A percentile compares a stretch with the other conserved stretches of the same genome.
These are phyloP conservation scores for Cacoxenus indagator DNA, from an alignment of 2,888 invertebrate genomes.

Conservation along the genomic window DNA sequence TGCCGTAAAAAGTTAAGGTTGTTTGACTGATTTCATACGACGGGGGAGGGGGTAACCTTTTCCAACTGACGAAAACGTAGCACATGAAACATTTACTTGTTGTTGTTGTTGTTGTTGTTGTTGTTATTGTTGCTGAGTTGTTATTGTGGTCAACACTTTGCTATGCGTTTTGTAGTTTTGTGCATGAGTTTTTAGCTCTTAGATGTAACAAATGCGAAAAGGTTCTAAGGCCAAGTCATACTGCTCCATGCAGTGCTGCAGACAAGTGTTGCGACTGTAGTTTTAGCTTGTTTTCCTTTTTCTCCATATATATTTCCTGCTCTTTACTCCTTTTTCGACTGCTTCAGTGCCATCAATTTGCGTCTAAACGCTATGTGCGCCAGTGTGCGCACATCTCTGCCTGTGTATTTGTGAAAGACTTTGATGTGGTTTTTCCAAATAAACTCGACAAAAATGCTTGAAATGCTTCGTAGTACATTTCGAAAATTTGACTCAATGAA, in stretches of 20 bases:
- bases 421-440: conserved; percentile 51
- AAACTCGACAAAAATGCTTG: conserved; percentile 29
- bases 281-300: not conserved
- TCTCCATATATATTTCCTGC: not conserved
- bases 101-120: conserved; percentile 1
- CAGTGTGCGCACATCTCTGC: conserved; percentile 1
- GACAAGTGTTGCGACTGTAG: not conserved
- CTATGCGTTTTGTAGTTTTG: not conserved
- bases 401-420: conserved; percentile 51
- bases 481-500: conserved; percentile 56
- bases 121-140: not conserved
- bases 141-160: not conserved
- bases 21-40: conserved; percentile 55
- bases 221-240: not conserved
- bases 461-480: conserved; percentile 54
- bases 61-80: conserved; percentile 2
- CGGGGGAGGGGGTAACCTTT: no score
- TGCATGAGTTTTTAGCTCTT: not conserved
- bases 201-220: not conserved
- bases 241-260: not conserved
- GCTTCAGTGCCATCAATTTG: not conserved
- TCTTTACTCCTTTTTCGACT: not conserved
- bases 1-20: conserved; percentile 33
- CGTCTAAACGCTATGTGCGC: not conserved
- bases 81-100: not conserved